A percentile compares a stretch with the other conserved stretches of the same genome.
These are phyloP conservation scores for Aeoliscus strigatus DNA, from an alignment of 2,797 vertebrate genomes.

Conservation along the genomic window DNA sequence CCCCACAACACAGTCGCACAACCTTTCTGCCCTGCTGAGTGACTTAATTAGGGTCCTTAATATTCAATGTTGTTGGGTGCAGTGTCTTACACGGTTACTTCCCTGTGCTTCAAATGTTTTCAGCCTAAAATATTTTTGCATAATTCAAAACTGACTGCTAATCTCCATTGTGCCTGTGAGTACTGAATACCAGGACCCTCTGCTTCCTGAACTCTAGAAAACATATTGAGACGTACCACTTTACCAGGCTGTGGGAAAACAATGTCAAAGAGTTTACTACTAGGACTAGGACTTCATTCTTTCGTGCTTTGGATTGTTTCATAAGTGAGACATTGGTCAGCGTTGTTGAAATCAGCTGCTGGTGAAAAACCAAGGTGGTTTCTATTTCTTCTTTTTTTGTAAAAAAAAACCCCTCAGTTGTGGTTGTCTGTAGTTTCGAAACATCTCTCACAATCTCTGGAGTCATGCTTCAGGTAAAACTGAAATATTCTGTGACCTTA, in stretches of 20 bases:
- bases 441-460: slow-evolving; percentile 6
- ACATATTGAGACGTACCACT: slow-evolving; percentile 21
- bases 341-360: slow-evolving; percentile 20
- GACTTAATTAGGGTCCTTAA: slow-evolving; percentile 53
- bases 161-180: slow-evolving; percentile 9
- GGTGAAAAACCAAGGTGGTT: slow-evolving; percentile 19
- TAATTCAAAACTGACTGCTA: slow-evolving; percentile 1
- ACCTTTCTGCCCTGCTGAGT: slow-evolving; percentile 54
- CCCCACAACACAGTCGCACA: slow-evolving; percentile 28
- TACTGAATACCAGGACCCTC: slow-evolving; percentile 1
- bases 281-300: slow-evolving; percentile 5
- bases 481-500: too few species aligned
- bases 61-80: slow-evolving; percentile 15
- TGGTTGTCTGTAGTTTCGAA: slow-evolving; percentile 20
- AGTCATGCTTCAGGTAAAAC: not conserved
- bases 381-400: slow-evolving; percentile 7
- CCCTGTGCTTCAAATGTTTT: slow-evolving; percentile 7
- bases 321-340: slow-evolving; percentile 24
- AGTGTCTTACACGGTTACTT: slow-evolving; percentile 6
- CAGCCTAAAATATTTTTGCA: slow-evolving; percentile 1
- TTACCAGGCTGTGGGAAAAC: slow-evolving; percentile 22
- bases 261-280: slow-evolving; percentile 3
- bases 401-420: slow-evolving; percentile 10
- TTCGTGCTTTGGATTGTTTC: slow-evolving; percentile 26
- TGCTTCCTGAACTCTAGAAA: slow-evolving; percentile 6